Percentiles rank a stretch among this genome's conserved stretches.
Conservation (phyloP, 2,888 invertebrate genomes). For the Malacosoma neustria region DNA sequence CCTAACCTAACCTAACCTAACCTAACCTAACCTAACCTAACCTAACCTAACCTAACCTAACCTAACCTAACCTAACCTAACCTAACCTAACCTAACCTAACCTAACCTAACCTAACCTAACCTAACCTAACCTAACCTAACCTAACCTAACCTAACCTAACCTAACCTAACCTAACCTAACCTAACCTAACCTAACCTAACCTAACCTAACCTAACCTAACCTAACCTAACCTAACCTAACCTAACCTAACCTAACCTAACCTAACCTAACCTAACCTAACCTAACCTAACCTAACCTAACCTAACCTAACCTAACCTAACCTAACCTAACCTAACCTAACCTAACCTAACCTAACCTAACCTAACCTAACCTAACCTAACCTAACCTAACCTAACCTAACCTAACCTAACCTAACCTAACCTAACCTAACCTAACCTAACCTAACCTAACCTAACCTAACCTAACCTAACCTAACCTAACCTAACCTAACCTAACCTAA, state of each 20-base stretch:
- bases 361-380: constrained; percentile 10
- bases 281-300: constrained; percentile 9
- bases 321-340: constrained; percentile 10
- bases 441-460: constrained; percentile 1
- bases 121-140: constrained; percentile 8
- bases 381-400: constrained; percentile 14
- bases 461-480: constrained; percentile 1
- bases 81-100: constrained; percentile 7
- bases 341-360: constrained; percentile 13
- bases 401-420: constrained; percentile 1
- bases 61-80: constrained; percentile 5
- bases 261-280: constrained; percentile 12
- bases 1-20: constrained; percentile 8
- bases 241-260: constrained; percentile 13
- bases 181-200: constrained; percentile 7
- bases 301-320: background rate
- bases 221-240: constrained; percentile 7
- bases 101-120: constrained; percentile 9
- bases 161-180: constrained; percentile 7
- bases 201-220: background rate
- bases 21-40: constrained; percentile 10
- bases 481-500: constrained; percentile 3
- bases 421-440: constrained; percentile 2
- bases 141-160: constrained; percentile 4
- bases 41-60: constrained; percentile 9